These are phyloP conservation scores for Siderastrea radians DNA, from an alignment of 92 coral and sea anemone genomes.

Conservation along the genomic window DNA sequence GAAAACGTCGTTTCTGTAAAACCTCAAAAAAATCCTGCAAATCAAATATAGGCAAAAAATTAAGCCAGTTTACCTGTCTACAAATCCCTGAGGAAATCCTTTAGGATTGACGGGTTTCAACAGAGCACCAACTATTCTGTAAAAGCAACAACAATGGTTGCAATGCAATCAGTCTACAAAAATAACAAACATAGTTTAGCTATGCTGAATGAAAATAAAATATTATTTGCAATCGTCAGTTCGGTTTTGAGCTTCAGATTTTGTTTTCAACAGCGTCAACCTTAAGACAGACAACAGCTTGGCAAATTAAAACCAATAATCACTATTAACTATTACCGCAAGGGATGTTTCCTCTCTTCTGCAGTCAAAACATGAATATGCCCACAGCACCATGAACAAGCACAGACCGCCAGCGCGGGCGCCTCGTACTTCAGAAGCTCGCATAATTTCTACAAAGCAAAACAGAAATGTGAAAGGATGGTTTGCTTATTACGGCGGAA, in stretches of 20 bases:
- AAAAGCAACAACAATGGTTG: background rate
- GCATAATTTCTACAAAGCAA: slow-evolving; percentile 72
- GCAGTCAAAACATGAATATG: slow-evolving; percentile 73
- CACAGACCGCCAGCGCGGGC: slow-evolving; percentile 90
- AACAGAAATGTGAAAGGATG: background rate
- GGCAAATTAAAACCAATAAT: too few species aligned
- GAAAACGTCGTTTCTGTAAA: too few species aligned
- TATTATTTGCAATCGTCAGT: too few species aligned
- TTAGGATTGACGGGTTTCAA: slow-evolving; percentile 75
- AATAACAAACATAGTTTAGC: background rate
- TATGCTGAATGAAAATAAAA: background rate
- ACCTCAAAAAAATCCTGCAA: too few species aligned
- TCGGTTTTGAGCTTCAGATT: too few species aligned
- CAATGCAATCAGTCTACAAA: background rate
- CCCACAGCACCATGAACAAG: slow-evolving; percentile 92
- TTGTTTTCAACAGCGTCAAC: too few species aligned
- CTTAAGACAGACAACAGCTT: too few species aligned
- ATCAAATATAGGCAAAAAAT: background rate
- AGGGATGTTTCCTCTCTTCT: slow-evolving; percentile 79
- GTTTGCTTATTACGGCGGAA: too few species aligned
- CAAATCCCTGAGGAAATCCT: slow-evolving; percentile 74
- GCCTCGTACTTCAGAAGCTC: slow-evolving; percentile 81
- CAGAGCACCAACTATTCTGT: slow-evolving; percentile 60
- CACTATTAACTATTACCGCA: slow-evolving; percentile 17
- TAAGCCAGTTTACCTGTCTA: slow-evolving; percentile 65